phyloP scores from a whole-genome alignment of 2,888 invertebrate species.

The Mesorhabditis spiculigera region DNA sequence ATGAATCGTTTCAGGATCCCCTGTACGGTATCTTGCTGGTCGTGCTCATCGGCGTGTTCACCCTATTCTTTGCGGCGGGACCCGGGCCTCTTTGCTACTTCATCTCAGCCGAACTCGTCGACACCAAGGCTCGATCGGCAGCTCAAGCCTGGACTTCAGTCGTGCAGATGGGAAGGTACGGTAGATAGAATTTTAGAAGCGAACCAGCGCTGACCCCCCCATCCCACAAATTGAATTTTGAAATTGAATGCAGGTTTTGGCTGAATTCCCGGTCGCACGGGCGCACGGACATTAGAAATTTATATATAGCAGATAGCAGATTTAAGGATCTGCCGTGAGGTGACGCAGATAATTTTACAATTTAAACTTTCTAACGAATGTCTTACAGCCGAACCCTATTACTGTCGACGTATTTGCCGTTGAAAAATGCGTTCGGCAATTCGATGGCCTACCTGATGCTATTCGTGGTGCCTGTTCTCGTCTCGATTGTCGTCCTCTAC shows the following conservation, averaged over 20 bases:
- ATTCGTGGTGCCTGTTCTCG: constrained; percentile 42
- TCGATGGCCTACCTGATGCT: constrained; percentile 42
- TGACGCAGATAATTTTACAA: not conserved
- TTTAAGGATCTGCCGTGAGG: not conserved
- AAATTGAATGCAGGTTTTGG: too few relatives aligned
- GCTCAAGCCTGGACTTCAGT: constrained; percentile 49
- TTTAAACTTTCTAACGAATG: not conserved
- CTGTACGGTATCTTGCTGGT: constrained; percentile 38
- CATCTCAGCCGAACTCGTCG: constrained; percentile 47
- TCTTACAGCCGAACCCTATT: constrained; percentile 42
- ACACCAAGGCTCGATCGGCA: constrained; percentile 41
- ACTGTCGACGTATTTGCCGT: constrained; percentile 40
- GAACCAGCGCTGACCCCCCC: too few relatives aligned
- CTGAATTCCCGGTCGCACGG: too few relatives aligned
- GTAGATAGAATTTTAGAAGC: not conserved
- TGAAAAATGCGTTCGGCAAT: constrained; percentile 40
- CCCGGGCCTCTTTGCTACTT: constrained; percentile 51
- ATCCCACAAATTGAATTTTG: too few relatives aligned
- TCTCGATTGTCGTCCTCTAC: constrained; percentile 41
- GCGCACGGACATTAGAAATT: too few relatives aligned
- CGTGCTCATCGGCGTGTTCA: constrained; percentile 40
- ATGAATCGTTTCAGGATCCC: constrained; percentile 23
- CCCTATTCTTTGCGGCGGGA: constrained; percentile 44
- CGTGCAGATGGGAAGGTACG: constrained; percentile 45
- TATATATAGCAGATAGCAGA: too few relatives aligned